A percentile compares a stretch with the other conserved stretches of the same genome.
These are phyloP conservation scores for Sapayoa aenigma DNA, from an alignment of 2,113 vertebrate genomes.

Conservation along the genomic window DNA sequence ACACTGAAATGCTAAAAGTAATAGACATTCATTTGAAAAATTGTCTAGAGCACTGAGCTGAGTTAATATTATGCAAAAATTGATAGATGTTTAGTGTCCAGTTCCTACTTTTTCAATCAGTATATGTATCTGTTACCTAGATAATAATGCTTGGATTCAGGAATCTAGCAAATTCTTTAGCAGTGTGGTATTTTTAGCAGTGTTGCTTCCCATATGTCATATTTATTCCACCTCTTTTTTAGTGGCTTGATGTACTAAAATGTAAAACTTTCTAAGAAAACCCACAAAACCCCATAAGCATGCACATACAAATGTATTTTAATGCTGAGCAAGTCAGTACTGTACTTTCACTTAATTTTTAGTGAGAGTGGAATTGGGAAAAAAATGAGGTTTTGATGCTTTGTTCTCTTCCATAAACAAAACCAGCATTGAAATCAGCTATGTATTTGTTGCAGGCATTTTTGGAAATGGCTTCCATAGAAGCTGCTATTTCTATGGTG, in stretches of 20 bases:
- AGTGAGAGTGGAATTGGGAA: neutral
- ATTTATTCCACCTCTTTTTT: neutral
- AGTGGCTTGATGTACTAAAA: neutral
- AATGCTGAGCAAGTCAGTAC: neutral
- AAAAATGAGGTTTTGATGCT: neutral
- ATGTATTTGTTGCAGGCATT: conserved; percentile 78
- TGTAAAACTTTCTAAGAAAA: neutral
- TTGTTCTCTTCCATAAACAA: neutral
- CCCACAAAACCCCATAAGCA: neutral
- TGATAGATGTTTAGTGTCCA: neutral
- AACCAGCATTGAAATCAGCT: neutral
- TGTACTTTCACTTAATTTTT: neutral
- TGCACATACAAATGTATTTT: neutral
- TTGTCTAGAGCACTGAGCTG: neutral
- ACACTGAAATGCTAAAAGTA: neutral
- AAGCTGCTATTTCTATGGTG: conserved; percentile 82
- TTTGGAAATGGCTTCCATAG: conserved; percentile 87
- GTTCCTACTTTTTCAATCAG: neutral
- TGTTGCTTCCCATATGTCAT: neutral
- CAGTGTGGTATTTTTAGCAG: neutral
- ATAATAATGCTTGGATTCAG: neutral
- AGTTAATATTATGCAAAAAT: neutral
- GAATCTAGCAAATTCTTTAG: neutral
- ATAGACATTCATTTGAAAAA: neutral
- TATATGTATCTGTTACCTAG: neutral